Percentiles rank a stretch among this genome's conserved stretches.
Evolutionary conservation across 2,888 invertebrate species (phyloP).

Genomic region (Patella pellucida): DNA sequence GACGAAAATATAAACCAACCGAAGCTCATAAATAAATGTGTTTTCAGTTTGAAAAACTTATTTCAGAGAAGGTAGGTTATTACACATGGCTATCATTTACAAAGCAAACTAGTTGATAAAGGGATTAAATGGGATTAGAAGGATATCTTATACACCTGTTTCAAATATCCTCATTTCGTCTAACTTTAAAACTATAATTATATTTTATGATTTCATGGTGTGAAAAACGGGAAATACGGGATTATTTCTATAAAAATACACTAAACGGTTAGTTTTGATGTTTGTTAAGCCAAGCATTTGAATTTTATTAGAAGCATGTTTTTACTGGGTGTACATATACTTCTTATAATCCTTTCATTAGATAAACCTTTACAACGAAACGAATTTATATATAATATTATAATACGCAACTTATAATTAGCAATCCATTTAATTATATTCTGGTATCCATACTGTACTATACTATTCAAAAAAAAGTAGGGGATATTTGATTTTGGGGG

Average conservation of each 20-base stretch:
- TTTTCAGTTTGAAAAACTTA: too few species aligned
- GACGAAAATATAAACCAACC: too few species aligned
- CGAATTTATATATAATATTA: too few species aligned
- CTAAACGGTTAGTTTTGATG: not conserved
- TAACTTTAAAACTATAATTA: not conserved
- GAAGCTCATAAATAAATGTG: too few species aligned
- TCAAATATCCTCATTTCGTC: not conserved
- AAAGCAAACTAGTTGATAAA: constrained; percentile 3
- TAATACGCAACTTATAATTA: too few species aligned
- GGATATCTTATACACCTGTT: not conserved
- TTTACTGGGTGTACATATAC: too few species aligned
- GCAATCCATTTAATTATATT: too few species aligned
- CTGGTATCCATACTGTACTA: too few species aligned
- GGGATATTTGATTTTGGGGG: too few species aligned
- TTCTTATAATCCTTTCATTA: too few species aligned
- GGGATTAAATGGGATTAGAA: not conserved
- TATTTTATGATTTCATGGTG: not conserved
- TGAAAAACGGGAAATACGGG: constrained; percentile 10
- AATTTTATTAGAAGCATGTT: not conserved
- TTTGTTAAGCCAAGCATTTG: not conserved
- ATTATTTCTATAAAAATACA: not conserved
- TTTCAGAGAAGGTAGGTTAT: not conserved
- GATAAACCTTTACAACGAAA: too few species aligned
- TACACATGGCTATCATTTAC: constrained; percentile 10
- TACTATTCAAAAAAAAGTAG: too few species aligned